phyloP scores from a whole-genome alignment of 2,797 vertebrate genomes.

The Schizopygopsis pylzovi region DNA sequence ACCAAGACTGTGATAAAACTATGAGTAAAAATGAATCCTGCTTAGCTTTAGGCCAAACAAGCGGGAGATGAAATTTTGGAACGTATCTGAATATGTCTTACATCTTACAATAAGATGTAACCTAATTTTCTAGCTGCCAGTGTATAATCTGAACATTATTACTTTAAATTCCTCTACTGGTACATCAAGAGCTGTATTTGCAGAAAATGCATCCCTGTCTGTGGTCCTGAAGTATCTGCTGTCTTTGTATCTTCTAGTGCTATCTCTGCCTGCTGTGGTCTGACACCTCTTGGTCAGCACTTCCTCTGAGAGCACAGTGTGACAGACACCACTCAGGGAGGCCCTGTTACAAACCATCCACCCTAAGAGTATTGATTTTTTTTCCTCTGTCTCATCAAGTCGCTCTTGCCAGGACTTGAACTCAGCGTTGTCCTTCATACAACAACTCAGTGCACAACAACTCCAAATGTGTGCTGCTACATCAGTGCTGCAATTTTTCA shows the following conservation, averaged over 20 bases:
- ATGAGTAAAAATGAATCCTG: not conserved
- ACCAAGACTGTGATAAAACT: slow-evolving; percentile 9
- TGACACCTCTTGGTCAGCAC: slow-evolving; percentile 77
- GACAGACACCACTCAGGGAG: slow-evolving; percentile 75
- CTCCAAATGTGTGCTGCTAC: not conserved
- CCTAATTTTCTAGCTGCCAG: slow-evolving; percentile 19
- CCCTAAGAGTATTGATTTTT: slow-evolving; percentile 78
- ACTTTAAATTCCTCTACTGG: slow-evolving; percentile 19
- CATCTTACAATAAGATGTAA: slow-evolving; percentile 29
- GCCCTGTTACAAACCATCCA: slow-evolving; percentile 75
- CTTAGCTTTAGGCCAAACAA: slow-evolving; percentile 37
- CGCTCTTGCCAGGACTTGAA: slow-evolving; percentile 22
- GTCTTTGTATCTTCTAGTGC: slow-evolving; percentile 42
- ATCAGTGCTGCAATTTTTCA: not conserved
- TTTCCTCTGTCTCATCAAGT: slow-evolving; percentile 70
- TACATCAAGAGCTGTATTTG: slow-evolving; percentile 3
- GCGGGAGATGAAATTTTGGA: slow-evolving; percentile 17
- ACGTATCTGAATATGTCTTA: slow-evolving; percentile 10
- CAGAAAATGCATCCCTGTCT: slow-evolving; percentile 60
- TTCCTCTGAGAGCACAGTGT: slow-evolving; percentile 69
- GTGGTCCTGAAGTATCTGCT: slow-evolving; percentile 66
- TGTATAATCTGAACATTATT: slow-evolving; percentile 23
- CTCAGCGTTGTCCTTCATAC: slow-evolving; percentile 33
- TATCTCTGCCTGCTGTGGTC: slow-evolving; percentile 55
- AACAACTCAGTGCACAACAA: slow-evolving; percentile 32